A percentile compares a stretch with the other conserved stretches of the same genome.
Conservation (phyloP, 2,797 vertebrate species). For the Arremon aurantiirostris region DNA sequence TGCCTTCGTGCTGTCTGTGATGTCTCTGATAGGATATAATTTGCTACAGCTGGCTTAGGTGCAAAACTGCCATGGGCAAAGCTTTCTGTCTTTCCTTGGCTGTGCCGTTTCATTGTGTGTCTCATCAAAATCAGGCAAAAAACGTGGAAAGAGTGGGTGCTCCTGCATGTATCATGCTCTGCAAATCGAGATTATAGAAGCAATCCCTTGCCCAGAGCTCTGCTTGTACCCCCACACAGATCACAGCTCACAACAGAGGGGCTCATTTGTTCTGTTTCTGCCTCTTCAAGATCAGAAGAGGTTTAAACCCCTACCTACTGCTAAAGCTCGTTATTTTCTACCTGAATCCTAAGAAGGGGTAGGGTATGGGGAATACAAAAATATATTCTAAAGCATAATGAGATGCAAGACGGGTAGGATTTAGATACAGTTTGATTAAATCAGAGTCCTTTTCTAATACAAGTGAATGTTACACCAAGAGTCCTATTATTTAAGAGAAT, state of each 20-base stretch:
- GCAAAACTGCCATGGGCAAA: slow-evolving; percentile 7
- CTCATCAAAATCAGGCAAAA: slow-evolving; percentile 49
- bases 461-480: neutral
- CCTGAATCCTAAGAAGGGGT: slow-evolving; percentile 39
- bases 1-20: neutral
- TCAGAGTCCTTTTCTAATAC: slow-evolving; percentile 51
- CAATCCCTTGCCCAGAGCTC: neutral
- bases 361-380: neutral
- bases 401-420: slow-evolving; percentile 53
- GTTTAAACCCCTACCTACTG: slow-evolving; percentile 37
- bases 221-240: neutral
- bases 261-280: slow-evolving; percentile 56
- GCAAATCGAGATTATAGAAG: neutral
- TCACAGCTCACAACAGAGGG: neutral
- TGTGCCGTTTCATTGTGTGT: neutral
- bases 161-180: neutral
- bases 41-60: slow-evolving; percentile 33
- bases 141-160: slow-evolving; percentile 10
- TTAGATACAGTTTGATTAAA: slow-evolving; percentile 68
- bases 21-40: slow-evolving; percentile 13
- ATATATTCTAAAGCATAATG: slow-evolving; percentile 52
- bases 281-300: slow-evolving; percentile 41
- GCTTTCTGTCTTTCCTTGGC: slow-evolving; percentile 28
- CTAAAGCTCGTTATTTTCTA: slow-evolving; percentile 65
- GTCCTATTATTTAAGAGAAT: neutral